A percentile compares a stretch with the other conserved stretches of the same genome.
Evolutionary conservation across 2,113 vertebrate genomes (phyloP).

Genomic region (Synodontis membranacea): DNA sequence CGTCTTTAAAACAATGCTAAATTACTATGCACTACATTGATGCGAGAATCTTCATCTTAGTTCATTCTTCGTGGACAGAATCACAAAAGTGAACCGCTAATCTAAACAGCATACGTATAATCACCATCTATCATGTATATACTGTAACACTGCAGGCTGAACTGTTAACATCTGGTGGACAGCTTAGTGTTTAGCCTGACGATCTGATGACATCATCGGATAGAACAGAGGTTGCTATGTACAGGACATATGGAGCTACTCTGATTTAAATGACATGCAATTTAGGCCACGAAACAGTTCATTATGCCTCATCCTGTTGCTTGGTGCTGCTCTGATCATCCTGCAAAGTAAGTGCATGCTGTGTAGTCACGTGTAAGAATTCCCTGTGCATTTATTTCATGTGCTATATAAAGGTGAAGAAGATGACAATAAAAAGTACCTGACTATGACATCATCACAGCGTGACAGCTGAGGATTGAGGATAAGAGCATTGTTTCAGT

Average conservation of each 20-base stretch:
- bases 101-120: neutral
- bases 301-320: neutral
- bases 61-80: neutral
- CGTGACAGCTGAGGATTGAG: neutral
- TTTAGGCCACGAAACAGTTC: neutral
- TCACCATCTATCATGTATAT: neutral
- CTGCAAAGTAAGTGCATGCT: neutral
- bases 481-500: neutral
- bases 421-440: neutral
- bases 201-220: neutral
- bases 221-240: neutral
- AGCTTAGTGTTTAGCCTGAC: neutral
- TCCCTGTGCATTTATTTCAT: neutral
- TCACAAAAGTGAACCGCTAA: neutral
- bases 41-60: neutral
- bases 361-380: neutral
- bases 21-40: neutral
- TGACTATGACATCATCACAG: neutral
- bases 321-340: neutral
- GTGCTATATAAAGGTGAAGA: neutral
- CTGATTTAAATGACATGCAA: neutral
- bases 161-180: neutral
- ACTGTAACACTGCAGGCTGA: neutral
- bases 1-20: neutral
- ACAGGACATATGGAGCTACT: neutral